Percentiles rank a stretch among this genome's conserved stretches.
phyloP scores from a whole-genome alignment of 2,113 vertebrate genomes.

The Nansenia antarctica region DNA sequence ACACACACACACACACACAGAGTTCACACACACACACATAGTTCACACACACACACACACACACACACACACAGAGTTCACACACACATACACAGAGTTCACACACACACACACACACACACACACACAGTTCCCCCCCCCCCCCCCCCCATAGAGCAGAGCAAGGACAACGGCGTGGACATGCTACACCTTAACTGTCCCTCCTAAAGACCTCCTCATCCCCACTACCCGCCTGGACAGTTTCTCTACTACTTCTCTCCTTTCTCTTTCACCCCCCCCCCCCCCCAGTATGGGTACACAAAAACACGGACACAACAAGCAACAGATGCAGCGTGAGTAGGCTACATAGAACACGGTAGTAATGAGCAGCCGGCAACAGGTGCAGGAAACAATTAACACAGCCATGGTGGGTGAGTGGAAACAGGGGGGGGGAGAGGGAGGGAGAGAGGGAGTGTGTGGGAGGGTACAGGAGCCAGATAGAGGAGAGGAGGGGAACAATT shows the following conservation, averaged over 20 bases:
- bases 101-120: not conserved
- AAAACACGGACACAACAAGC: too few species aligned
- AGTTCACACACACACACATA: conserved; percentile 10
- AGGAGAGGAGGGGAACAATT: too few species aligned
- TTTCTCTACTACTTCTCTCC: too few species aligned
- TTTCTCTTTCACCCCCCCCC: too few species aligned
- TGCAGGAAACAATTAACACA: too few species aligned
- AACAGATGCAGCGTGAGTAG: not conserved
- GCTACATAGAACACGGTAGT: not conserved
- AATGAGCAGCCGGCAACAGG: not conserved
- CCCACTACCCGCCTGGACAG: too few species aligned
- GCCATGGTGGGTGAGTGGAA: not conserved
- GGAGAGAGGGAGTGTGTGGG: not conserved
- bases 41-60: not conserved
- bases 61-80: not conserved
- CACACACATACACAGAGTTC: not conserved
- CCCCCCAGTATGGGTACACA: too few species aligned
- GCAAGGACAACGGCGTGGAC: too few species aligned
- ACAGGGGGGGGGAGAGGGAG: conserved; percentile 1
- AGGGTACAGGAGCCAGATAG: too few species aligned
- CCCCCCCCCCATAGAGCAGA: too few species aligned
- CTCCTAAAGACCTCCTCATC: too few species aligned
- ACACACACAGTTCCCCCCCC: not conserved
- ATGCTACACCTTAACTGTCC: too few species aligned
- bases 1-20: conserved; percentile 11